phyloP scores from a whole-genome alignment of 2,888 invertebrate species.

The Seladonia tumulorum region DNA sequence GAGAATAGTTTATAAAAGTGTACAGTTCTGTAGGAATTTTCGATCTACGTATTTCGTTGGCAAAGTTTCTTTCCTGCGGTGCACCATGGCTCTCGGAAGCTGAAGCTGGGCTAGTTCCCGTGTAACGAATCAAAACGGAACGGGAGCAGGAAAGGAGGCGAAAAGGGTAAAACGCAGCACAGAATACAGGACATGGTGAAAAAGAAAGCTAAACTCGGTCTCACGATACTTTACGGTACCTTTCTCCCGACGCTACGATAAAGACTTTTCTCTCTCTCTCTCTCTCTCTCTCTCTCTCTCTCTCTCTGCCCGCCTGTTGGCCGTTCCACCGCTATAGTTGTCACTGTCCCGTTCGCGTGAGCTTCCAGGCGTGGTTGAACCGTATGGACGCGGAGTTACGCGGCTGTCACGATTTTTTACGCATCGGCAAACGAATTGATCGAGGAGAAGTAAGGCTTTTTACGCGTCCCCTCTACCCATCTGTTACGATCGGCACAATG shows the following conservation, averaged over 20 bases:
- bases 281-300: neutral
- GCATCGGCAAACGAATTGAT: slow-evolving; percentile 39
- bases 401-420: slow-evolving; percentile 33
- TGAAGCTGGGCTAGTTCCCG: neutral
- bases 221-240: slow-evolving; percentile 69
- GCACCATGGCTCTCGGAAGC: neutral
- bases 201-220: slow-evolving; percentile 58
- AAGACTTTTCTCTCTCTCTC: slow-evolving; percentile 9
- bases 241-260: slow-evolving; percentile 44
- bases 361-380: slow-evolving; percentile 4
- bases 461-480: neutral
- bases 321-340: neutral
- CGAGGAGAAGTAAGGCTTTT: slow-evolving; percentile 31
- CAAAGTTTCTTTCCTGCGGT: neutral
- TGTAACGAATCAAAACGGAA: slow-evolving; percentile 10
- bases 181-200: slow-evolving; percentile 24
- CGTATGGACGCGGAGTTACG: slow-evolving; percentile 19
- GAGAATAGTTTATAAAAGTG: neutral
- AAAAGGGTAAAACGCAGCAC: slow-evolving; percentile 25
- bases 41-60: neutral
- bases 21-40: neutral
- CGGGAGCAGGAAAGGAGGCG: slow-evolving; percentile 34
- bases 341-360: neutral
- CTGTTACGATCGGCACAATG: neutral
- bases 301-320: neutral